phyloP scores from a whole-genome alignment of 2,888 invertebrate species.

The Tetragnatha montana region DNA sequence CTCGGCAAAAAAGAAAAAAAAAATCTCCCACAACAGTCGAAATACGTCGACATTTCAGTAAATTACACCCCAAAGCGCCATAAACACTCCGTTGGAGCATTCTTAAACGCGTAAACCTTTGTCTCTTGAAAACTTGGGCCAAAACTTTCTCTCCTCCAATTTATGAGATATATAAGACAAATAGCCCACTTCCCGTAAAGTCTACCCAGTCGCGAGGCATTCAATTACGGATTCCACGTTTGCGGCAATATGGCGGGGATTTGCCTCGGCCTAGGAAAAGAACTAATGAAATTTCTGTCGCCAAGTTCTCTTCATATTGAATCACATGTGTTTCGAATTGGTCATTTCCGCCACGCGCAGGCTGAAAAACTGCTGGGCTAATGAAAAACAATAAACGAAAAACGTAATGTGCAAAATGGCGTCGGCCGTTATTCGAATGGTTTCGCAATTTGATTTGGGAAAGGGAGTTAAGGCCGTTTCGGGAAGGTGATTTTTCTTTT shows the following conservation, averaged over 20 bases:
- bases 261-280: neutral
- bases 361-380: neutral
- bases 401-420: neutral
- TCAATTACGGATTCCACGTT: neutral
- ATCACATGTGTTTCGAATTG: neutral
- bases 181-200: neutral
- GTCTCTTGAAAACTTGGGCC: neutral
- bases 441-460: neutral
- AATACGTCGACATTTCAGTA: neutral
- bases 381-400: neutral
- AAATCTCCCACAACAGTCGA: neutral
- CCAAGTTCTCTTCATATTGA: neutral
- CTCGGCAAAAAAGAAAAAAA: neutral
- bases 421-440: neutral
- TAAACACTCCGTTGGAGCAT: neutral
- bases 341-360: neutral
- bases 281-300: slow-evolving; percentile 1
- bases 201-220: neutral
- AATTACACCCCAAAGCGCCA: neutral
- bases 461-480: neutral
- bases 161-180: neutral
- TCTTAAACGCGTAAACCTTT: neutral
- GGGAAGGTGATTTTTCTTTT: neutral
- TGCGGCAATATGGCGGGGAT: neutral
- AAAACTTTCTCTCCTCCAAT: neutral